phyloP scores from a whole-genome alignment of 2,888 invertebrate species.

The Tiliacea citrago region DNA sequence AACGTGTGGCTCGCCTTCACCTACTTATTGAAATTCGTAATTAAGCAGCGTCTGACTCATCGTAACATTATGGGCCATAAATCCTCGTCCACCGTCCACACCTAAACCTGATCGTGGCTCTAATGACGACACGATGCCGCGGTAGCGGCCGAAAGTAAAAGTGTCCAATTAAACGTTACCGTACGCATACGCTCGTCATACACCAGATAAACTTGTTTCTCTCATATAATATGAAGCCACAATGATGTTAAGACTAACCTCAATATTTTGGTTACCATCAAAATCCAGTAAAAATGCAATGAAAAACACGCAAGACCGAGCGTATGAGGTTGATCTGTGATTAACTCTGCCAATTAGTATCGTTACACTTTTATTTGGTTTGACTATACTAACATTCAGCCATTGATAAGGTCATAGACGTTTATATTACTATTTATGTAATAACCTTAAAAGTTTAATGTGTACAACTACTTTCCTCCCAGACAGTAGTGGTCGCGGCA shows the following conservation, averaged over 20 bases:
- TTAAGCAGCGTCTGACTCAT: slow-evolving; percentile 68
- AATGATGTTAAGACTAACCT: neutral
- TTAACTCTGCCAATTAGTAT: neutral
- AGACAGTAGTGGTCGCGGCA: slow-evolving; percentile 6
- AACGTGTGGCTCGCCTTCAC: slow-evolving; percentile 80
- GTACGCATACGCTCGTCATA: slow-evolving; percentile 16
- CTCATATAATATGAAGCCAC: slow-evolving; percentile 4
- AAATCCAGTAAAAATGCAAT: neutral
- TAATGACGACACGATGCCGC: slow-evolving; percentile 15
- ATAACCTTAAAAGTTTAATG: neutral
- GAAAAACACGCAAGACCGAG: neutral
- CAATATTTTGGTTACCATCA: neutral
- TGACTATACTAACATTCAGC: neutral
- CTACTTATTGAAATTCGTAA: slow-evolving; percentile 76
- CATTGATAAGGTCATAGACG: neutral
- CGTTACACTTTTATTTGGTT: neutral
- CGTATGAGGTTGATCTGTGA: too few species aligned
- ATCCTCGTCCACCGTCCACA: slow-evolving; percentile 38
- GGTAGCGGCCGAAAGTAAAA: slow-evolving; percentile 53
- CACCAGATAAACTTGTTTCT: slow-evolving; percentile 28
- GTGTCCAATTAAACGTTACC: slow-evolving; percentile 44
- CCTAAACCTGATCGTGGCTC: slow-evolving; percentile 56
- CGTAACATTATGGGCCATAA: slow-evolving; percentile 61
- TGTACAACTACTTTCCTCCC: slow-evolving; percentile 7
- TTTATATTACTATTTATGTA: neutral